These are phyloP conservation scores for Chrysocyon brachyurus DNA, from an alignment of 2,797 vertebrate genomes.

Conservation along the genomic window DNA sequence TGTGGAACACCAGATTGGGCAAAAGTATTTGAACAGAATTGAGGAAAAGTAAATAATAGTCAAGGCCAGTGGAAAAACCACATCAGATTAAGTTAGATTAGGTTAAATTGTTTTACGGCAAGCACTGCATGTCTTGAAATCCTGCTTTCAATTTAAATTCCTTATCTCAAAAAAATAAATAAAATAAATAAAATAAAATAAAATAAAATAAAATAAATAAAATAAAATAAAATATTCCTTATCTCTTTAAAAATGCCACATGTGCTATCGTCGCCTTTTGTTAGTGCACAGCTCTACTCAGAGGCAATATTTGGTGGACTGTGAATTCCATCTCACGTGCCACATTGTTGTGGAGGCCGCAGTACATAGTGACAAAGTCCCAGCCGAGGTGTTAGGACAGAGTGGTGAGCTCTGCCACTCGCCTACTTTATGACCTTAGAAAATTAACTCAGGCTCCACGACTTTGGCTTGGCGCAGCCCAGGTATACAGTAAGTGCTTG, in stretches of 20 bases:
- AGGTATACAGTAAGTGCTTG: neutral
- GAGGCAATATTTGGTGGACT: neutral
- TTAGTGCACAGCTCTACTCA: neutral
- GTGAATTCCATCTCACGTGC: neutral
- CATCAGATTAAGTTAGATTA: neutral
- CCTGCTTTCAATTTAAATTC: conserved; percentile 30
- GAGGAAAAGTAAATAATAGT: conserved; percentile 4
- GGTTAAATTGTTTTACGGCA: conserved; percentile 1
- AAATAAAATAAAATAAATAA: too few relatives aligned
- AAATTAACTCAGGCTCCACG: neutral
- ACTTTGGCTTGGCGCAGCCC: neutral
- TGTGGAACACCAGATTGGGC: neutral
- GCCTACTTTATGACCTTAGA: neutral
- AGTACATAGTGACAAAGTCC: neutral
- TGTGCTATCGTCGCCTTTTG: neutral
- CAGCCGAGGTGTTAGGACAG: neutral
- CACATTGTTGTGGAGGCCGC: neutral
- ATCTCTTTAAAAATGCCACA: neutral
- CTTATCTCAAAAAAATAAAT: neutral
- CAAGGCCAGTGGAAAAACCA: neutral
- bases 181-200: too few relatives aligned
- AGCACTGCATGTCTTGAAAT: neutral
- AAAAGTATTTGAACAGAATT: conserved; percentile 34
- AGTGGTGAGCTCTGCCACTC: neutral
- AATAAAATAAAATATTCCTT: neutral